Evolutionary conservation across 2,888 invertebrate species (phyloP), one percentile per base, ranked within the genome.

Genomic region (Epinotia ramella): DNA sequence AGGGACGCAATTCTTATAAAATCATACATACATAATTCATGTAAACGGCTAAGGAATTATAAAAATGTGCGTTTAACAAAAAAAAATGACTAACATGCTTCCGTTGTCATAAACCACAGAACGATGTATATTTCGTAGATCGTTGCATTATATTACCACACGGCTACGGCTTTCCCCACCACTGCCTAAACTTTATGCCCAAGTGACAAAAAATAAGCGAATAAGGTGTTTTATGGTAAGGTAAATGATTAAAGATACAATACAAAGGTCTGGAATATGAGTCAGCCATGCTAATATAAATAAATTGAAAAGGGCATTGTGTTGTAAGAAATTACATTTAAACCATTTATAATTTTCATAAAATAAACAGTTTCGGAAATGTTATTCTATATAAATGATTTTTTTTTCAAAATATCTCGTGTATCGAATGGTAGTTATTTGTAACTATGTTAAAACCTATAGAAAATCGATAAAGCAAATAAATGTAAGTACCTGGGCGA

Each of bases 61-160:
- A 59, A 40, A 7, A 57, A 53, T 56, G 33, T 67, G 12, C 5
- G 5, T 4, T 67, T 20, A 6, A 9, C 16, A 59, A 44, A 59
- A 3, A 59, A 56, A 16, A 28, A n/a, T 16, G 4, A 44, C 20
- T 57, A 68, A 20, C 33, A 67, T 59, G 53, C 68, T 75, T 67
- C 60, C 67, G 77, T 70, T 56, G 46, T 53, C 65, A 62, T 71
- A 63, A 67, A 73, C 20, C 70, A 60, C 9, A 73, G 65, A 74
- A 70, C 72, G 67, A 72, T 44, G 57, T 46, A 73, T 77, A 78
- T 82, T 83, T 80, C 77, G 79, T 76, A 80, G 79, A 83, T 82
- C 82, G 81, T 78, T 83, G 81, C 82, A 81, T 77, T 81, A 66
- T 76, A 80, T 85, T 84, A 80, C 83, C 73, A 78, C 78, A 81